Percentiles rank a stretch among this genome's conserved stretches.
Conservation (phyloP, 2,113 vertebrate genomes). For the Phalacrocorax aristotelis region DNA sequence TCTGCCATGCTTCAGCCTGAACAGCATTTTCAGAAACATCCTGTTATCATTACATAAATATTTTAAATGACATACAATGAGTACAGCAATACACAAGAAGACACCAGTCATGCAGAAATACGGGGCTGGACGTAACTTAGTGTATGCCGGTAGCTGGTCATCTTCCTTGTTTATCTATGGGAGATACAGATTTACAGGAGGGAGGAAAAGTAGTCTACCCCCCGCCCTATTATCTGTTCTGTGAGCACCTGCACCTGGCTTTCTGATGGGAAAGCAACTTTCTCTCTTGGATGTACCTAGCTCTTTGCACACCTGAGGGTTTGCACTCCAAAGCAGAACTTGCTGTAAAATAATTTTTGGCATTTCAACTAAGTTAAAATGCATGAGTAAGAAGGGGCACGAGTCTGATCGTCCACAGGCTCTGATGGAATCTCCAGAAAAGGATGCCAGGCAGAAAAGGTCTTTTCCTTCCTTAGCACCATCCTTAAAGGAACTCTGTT, state of each 20-base stretch:
- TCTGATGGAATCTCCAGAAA: background rate
- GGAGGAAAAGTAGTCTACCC: background rate
- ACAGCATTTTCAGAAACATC: background rate
- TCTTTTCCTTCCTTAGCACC: background rate
- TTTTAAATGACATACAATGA: background rate
- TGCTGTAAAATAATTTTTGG: background rate
- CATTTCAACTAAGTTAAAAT: background rate
- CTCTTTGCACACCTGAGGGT: background rate
- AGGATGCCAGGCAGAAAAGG: background rate
- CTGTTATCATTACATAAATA: background rate
- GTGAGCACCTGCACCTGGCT: background rate
- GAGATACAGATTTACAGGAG: background rate
- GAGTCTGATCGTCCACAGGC: background rate
- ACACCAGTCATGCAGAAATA: background rate
- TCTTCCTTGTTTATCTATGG: background rate
- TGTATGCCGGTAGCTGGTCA: background rate
- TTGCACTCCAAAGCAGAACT: background rate
- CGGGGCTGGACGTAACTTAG: background rate
- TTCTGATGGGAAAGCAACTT: background rate
- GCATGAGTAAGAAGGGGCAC: background rate
- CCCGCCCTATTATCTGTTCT: background rate
- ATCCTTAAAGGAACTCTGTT: background rate
- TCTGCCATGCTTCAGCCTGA: background rate
- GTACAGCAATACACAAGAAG: background rate
- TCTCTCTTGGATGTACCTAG: background rate